Conservation (phyloP, 2,113 vertebrate species). For the Ptilonorhynchus violaceus region DNA sequence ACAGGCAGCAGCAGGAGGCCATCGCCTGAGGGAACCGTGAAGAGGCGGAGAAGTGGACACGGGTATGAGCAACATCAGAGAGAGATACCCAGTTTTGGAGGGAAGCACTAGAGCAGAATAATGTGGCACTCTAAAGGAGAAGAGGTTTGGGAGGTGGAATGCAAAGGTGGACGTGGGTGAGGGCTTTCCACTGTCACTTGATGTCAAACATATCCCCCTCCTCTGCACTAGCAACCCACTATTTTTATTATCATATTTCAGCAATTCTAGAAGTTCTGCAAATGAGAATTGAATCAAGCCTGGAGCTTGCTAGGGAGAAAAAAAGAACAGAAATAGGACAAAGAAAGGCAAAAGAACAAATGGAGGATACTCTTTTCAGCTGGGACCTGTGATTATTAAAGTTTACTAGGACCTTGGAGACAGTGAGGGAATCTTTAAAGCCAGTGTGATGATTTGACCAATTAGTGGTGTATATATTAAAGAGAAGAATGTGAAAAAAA, state of each 20-base stretch:
- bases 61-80: neutral
- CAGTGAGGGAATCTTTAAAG: neutral
- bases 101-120: neutral
- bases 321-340: neutral
- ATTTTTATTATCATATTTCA: neutral
- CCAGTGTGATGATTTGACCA: neutral
- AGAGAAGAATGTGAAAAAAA: neutral
- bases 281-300: neutral
- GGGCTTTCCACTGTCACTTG: neutral
- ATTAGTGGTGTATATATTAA: neutral
- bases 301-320: neutral
- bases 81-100: neutral
- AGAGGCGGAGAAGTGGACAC: neutral
- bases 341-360: neutral
- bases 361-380: neutral
- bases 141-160: neutral
- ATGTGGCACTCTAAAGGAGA: neutral
- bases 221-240: neutral
- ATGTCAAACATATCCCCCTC: neutral
- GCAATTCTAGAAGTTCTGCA: neutral
- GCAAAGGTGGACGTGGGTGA: neutral
- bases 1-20: neutral
- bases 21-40: accelerated
- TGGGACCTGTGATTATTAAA: neutral
- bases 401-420: neutral